Evolutionary conservation across 2,888 invertebrate genomes (phyloP), one percentile per base, ranked within the genome.

Genomic region (Nowickia ferox): DNA sequence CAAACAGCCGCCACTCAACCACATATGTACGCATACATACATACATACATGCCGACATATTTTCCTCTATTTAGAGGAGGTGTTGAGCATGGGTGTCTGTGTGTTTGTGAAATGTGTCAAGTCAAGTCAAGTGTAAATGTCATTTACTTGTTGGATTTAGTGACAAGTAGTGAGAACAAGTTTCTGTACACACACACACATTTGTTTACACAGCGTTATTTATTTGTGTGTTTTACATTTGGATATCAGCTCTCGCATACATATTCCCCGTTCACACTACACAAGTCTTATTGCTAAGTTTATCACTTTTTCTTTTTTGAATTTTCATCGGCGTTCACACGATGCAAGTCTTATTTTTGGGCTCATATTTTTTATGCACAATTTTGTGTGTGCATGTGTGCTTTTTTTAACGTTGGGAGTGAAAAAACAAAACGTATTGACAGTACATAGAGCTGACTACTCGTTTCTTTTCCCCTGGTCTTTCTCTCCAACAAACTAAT

Each of bases 111-210:
- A 40, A 53, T 82, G 38, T 75, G n/a, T 55, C n/a, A n/a, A n/a
- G n/a, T 76, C 40, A 42, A 61, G 57, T 76, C 55, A 76, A 82
- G 69, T 69, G 69, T 77, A 82, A 76, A 71, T 71, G 82, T 76
- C 76, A 82, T 71, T 75, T 57, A 82, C 82, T 71, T 76, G 82
- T 82, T 82, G 69, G 76, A 76, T 69, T 82, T 69, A 51, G 69
- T 69, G 82, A 82, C 82, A 76, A 69, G 53, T 69, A 75, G 75
- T 63, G 42, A 53, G 22, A 61, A 61, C 42, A 59, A 87, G 88
- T 88, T 44, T 53, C 19, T 17, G 6, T 22, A 17, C 13, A 55
- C 30, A 9, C 40, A 17, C 9, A 65, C 38, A 61, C 51, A 51
- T 78, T 44, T 69, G 17, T 51, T 78, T 78, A 30, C 46, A 51